Evolutionary conservation across 2,888 invertebrate genomes (phyloP).

Genomic region (Chrysodeixis includens): DNA sequence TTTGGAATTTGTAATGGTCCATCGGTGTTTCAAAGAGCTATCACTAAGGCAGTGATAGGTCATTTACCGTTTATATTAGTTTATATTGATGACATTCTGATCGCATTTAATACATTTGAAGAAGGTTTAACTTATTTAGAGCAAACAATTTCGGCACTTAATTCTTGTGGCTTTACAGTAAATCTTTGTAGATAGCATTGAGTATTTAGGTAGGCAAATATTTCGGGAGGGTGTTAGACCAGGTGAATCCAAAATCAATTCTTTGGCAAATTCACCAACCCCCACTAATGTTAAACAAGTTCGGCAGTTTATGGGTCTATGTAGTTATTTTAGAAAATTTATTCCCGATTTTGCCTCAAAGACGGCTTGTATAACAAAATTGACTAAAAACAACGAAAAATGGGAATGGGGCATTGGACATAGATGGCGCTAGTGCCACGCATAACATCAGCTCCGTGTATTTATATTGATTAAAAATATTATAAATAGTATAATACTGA

Average conservation of each 20-base stretch:
- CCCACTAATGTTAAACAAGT: slow-evolving; percentile 5
- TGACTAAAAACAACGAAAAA: background rate
- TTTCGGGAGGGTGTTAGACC: background rate
- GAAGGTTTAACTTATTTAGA: background rate
- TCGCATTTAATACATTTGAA: background rate
- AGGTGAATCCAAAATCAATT: background rate
- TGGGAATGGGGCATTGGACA: slow-evolving; percentile 15
- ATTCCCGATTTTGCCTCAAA: slow-evolving; percentile 7
- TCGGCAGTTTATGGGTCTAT: slow-evolving; percentile 12
- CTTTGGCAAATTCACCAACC: slow-evolving; percentile 5
- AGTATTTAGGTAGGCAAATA: slow-evolving; percentile 3
- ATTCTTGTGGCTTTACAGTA: background rate
- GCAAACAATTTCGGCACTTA: background rate
- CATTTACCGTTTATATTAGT: slow-evolving; percentile 1
- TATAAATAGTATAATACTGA: background rate
- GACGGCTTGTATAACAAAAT: background rate
- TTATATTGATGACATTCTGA: slow-evolving; percentile 6
- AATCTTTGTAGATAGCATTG: background rate
- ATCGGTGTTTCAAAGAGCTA: slow-evolving; percentile 43
- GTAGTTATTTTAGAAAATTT: slow-evolving; percentile 9
- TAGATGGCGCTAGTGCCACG: background rate
- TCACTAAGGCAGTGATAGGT: slow-evolving; percentile 31
- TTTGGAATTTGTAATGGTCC: slow-evolving; percentile 52
- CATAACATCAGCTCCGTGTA: background rate
- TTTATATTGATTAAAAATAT: background rate